phyloP scores from a whole-genome alignment of 2,113 vertebrate genomes.

The Xyliphius kryptos region DNA sequence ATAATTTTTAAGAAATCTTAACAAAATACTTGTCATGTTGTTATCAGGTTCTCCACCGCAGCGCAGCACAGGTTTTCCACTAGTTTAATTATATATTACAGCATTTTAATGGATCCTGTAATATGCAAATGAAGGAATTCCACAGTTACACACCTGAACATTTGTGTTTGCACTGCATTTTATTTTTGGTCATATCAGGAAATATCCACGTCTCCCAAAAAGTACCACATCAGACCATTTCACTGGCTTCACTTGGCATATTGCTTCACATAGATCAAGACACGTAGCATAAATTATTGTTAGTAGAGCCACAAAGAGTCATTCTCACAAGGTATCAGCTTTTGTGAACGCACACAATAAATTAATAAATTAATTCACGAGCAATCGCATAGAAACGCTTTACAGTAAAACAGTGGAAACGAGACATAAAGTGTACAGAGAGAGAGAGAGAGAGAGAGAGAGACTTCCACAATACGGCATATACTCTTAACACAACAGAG shows the following conservation, averaged over 20 bases:
- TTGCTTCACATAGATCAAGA: constrained; percentile 62
- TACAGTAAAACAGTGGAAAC: constrained; percentile 68
- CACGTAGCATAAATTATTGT: constrained; percentile 65
- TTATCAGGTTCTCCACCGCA: too few relatives aligned
- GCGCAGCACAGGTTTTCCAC: too few relatives aligned
- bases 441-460: too few relatives aligned
- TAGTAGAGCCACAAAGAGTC: constrained; percentile 55
- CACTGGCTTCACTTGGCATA: constrained; percentile 63
- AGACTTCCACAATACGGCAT: too few relatives aligned
- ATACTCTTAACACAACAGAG: too few relatives aligned
- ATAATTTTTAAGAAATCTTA: too few relatives aligned
- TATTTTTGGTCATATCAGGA: constrained; percentile 49
- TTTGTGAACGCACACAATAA: constrained; percentile 80
- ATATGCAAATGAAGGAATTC: too few relatives aligned
- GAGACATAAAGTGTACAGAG: constrained; percentile 46
- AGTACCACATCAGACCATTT: constrained; percentile 60
- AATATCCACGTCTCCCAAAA: constrained; percentile 61
- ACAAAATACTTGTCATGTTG: too few relatives aligned
- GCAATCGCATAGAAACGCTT: constrained; percentile 74
- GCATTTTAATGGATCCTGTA: too few relatives aligned
- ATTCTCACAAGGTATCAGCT: constrained; percentile 56
- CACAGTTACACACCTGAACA: too few relatives aligned
- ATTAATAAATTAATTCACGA: constrained; percentile 98
- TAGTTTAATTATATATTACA: too few relatives aligned
- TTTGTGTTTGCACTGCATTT: too few relatives aligned